A percentile compares a stretch with the other conserved stretches of the same genome.
Conservation (phyloP, 2,797 vertebrate genomes). For the Poeciliopsis turneri region DNA sequence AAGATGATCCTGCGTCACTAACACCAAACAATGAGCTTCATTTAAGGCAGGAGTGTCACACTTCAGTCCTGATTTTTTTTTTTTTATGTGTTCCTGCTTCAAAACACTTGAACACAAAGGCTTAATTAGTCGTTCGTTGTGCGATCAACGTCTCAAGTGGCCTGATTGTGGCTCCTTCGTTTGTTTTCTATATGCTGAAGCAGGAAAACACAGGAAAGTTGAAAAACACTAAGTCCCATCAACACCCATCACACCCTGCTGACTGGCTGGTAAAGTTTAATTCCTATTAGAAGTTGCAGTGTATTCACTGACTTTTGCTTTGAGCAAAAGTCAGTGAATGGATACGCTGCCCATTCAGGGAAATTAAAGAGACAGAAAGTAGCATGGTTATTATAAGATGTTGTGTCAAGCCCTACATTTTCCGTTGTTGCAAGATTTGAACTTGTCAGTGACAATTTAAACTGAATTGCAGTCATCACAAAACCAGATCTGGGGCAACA, state of each 20-base stretch:
- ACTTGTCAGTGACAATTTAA: not conserved
- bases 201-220: not conserved
- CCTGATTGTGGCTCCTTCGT: not conserved
- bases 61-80: not conserved
- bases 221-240: not conserved
- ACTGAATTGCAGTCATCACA: not conserved
- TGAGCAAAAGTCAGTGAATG: not conserved
- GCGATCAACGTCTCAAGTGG: not conserved
- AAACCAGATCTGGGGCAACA: not conserved
- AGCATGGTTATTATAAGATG: not conserved
- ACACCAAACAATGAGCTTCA: not conserved
- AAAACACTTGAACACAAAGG: not conserved
- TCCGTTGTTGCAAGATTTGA: not conserved
- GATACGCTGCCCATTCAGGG: not conserved
- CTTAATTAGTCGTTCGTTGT: not conserved
- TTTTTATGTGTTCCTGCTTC: not conserved
- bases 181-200: not conserved
- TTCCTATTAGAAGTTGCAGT: not conserved
- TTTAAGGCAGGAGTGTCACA: not conserved
- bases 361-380: not conserved
- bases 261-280: not conserved
- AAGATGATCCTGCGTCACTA: not conserved
- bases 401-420: not conserved
- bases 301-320: too few relatives aligned
- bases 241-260: not conserved